Base-by-base conservation (phyloP, 2,888 invertebrate species). In the Athrips mouffetella region DNA sequence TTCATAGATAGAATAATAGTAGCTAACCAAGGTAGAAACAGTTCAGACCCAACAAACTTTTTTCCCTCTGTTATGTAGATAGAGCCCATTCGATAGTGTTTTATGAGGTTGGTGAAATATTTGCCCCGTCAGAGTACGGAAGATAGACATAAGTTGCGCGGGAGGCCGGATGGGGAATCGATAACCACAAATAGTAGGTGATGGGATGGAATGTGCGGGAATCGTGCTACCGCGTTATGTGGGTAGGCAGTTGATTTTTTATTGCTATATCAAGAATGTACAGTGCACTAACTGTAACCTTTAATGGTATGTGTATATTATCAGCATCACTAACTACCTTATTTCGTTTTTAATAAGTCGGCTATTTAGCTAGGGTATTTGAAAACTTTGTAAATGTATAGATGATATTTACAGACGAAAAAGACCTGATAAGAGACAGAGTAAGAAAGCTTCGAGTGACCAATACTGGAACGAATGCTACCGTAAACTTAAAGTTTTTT, bases 101-200 rank as follows among this genome's bases (percentile, higher is more conserved):
- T 41, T 47, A 47, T 31, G 47, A 41, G 33, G 52, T 57, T 54
- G 52, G 51, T 69, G 65, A 67, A 64, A 65, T 63, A 64, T 67
- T 52, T 59, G 58, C 52, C 56, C 58, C 61, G 63, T 66, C 64
- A 60, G 61, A 65, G 58, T 55, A 59, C 64, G 70, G 70, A 68
- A 70, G 62, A 67, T 64, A 59, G 63, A 60, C 73, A 61, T 73
- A 71, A 69, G 66, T 71, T 65, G 62, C 60, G 60, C 62, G 59
- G 66, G 68, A 16, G 13, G 15, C 15, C 21, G 30, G 15, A 23
- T 6, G 8, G 23, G 3, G 39, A 47, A 47, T 39, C 47, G 39
- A 47, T 37, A 46, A 18, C 25, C 40, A 25, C 40, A 40, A 40
- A 37, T 37, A 21, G 21, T n/a, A 35, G 37, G n/a, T 21, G 21